These are phyloP conservation scores for Belonocnema kinseyi DNA, from an alignment of 1,140 invertebrate species.

Conservation along the genomic window DNA sequence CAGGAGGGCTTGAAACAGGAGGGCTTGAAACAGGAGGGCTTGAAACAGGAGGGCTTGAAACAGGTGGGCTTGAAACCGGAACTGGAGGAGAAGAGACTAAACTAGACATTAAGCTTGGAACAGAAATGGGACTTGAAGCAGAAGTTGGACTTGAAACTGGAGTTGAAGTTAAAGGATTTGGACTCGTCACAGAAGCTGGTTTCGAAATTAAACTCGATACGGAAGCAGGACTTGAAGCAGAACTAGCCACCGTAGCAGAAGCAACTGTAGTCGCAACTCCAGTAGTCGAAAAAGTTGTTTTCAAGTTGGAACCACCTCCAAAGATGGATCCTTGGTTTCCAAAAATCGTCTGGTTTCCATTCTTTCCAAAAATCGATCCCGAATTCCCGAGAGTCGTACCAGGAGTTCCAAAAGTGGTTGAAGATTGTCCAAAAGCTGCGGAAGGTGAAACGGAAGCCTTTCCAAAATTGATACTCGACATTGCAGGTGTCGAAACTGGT, in stretches of 20 bases:
- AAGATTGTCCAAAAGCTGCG: neutral
- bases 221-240: neutral
- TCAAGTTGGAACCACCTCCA: neutral
- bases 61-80: neutral
- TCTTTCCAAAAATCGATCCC: neutral
- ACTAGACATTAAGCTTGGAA: neutral
- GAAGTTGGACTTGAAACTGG: neutral
- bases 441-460: neutral
- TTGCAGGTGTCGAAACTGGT: neutral
- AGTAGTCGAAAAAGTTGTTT: neutral
- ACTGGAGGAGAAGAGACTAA: neutral
- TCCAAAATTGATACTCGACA: conserved; percentile 10
- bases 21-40: neutral
- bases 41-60: neutral
- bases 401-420: neutral
- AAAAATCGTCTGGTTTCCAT: neutral
- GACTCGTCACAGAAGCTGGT: neutral
- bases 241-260: conserved; percentile 4
- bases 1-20: neutral
- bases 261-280: neutral
- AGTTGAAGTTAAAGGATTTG: neutral
- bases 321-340: neutral
- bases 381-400: neutral
- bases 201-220: neutral
- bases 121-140: neutral